phyloP scores from a whole-genome alignment of 1,140 invertebrate species.

The Bactericera cockerelli region DNA sequence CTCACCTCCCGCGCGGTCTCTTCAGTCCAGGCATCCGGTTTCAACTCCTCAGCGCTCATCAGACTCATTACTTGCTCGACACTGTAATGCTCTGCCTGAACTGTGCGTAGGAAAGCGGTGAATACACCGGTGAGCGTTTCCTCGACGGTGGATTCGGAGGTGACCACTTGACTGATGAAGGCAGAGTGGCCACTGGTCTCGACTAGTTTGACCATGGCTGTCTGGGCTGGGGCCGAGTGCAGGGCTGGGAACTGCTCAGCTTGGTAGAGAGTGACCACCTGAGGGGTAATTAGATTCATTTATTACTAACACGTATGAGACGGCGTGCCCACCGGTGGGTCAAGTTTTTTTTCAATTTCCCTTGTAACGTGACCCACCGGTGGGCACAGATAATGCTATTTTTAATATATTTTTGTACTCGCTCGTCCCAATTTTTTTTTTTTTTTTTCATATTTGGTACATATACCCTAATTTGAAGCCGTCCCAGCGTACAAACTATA shows the following conservation, averaged over 20 bases:
- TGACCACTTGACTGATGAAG: constrained; percentile 59
- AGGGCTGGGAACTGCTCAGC: constrained; percentile 61
- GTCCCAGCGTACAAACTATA: too few relatives aligned
- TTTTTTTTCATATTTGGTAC: too few relatives aligned
- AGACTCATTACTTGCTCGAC: constrained; percentile 69
- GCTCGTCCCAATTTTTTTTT: too few relatives aligned
- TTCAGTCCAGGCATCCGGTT: constrained; percentile 53
- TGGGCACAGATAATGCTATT: too few relatives aligned
- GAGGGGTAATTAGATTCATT: too few relatives aligned
- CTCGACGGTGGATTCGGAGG: constrained; percentile 52
- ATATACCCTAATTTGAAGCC: too few relatives aligned
- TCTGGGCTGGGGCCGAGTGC: constrained; percentile 57
- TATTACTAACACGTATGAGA: too few relatives aligned
- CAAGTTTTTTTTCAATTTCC: too few relatives aligned
- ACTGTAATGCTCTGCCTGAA: constrained; percentile 56
- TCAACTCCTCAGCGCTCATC: constrained; percentile 65
- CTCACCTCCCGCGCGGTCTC: constrained; percentile 43
- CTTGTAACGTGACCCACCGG: too few relatives aligned
- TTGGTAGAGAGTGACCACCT: constrained; percentile 36
- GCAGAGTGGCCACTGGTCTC: constrained; percentile 62
- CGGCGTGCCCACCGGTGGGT: too few relatives aligned
- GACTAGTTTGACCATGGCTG: constrained; percentile 61
- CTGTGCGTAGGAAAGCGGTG: constrained; percentile 66
- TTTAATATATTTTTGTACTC: too few relatives aligned
- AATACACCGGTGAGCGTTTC: constrained; percentile 62